Evolutionary conservation across 2,113 vertebrate genomes (phyloP), one percentile per base, ranked within the genome.

Genomic region (Ageneiosus marmoratus): DNA sequence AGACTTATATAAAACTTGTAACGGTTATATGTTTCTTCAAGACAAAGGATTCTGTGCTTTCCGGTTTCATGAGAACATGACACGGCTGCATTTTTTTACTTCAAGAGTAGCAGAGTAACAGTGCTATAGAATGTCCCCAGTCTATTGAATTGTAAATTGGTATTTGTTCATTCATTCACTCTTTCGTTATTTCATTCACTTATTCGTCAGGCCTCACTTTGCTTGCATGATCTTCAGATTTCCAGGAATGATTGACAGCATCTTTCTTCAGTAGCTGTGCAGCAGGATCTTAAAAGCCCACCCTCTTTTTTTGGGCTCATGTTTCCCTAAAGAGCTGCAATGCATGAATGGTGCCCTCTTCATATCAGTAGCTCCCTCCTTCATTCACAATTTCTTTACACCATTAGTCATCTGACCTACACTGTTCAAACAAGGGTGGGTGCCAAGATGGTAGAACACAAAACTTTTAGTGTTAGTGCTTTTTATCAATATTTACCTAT

Each of bases 371-470:
- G 81, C 81, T 85, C 55, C 50, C 73, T 86, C 51, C 29, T 80
- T 93, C 92, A 93, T 92, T 93, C 91, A 93, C 87, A 93, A 92
- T 91, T 84, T 91, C 90, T 92, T 88, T 90, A 85, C 79, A 70
- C 48, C 75, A 77, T 83, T 87, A 86, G 90, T 93, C 91, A 90
- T 88, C 89, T 87, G 89, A 91, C 79, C 88, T 86, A 29, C 62
- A 65, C 84, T 76, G 81, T 92, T 86, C 85, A 92, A 92, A 92
- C 87, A 92, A 84, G 72, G 80, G 80, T 58, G 89, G 78, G 34
- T 75, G 80, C 74, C 62, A 82, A 72, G 70, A 80, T 51, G 34
- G 48, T 41, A 53, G 62, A 80, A 86, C 70, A 69, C 81, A 77
- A 76, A 83, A 79, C 46, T 13, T 85, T 77, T 50, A 75, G 75